Percentiles rank a stretch among this genome's conserved stretches.
Evolutionary conservation across 2,797 vertebrate genomes (phyloP).

Genomic region (Vireo griseus): DNA sequence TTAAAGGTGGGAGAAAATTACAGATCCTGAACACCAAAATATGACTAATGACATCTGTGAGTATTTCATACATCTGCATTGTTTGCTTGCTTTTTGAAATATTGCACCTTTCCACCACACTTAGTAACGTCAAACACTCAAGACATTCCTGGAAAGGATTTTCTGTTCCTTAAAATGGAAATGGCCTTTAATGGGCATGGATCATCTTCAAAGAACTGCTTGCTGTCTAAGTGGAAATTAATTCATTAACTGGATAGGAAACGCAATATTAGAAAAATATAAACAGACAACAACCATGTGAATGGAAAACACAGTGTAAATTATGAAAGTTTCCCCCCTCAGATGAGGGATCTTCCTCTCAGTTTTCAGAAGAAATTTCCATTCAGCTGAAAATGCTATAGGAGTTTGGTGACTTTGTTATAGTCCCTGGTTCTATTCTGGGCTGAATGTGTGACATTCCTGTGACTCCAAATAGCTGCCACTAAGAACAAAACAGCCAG

Average conservation of each 20-base stretch:
- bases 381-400: background rate
- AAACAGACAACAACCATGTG: background rate
- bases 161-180: background rate
- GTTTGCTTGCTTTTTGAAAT: background rate
- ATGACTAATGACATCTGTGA: background rate
- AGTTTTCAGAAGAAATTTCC: background rate
- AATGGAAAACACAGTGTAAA: background rate
- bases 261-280: background rate
- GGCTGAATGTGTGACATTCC: background rate
- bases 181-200: background rate
- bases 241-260: background rate
- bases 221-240: background rate
- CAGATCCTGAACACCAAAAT: background rate
- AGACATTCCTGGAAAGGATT: background rate
- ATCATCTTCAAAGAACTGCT: background rate
- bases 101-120: background rate
- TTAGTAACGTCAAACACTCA: background rate
- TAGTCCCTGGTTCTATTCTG: background rate
- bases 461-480: background rate
- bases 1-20: background rate
- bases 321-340: background rate
- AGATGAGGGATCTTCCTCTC: background rate
- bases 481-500: background rate
- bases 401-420: background rate
- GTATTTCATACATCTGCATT: background rate